Evolutionary conservation across 2,113 vertebrate genomes (phyloP).

Genomic region (Gnathonemus longibarbis): DNA sequence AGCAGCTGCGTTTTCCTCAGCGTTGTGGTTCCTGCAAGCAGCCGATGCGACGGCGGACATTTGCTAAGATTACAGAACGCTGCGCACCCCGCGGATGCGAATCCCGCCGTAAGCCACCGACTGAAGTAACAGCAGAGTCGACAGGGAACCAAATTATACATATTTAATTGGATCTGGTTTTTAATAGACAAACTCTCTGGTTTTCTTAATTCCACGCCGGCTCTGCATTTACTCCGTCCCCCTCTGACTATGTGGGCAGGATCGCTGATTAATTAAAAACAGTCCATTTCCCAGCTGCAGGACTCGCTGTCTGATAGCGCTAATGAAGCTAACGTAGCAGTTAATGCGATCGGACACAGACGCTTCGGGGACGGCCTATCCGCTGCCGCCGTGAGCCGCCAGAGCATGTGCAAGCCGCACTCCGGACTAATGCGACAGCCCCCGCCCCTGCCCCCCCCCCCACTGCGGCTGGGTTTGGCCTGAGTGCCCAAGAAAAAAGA

Average conservation of each 20-base stretch:
- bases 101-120: background rate
- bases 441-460: constrained; percentile 14
- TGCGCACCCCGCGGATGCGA: background rate
- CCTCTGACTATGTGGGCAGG: constrained; percentile 49
- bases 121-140: background rate
- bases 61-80: background rate
- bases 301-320: constrained; percentile 60
- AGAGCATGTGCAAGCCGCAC: constrained; percentile 37
- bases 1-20: background rate
- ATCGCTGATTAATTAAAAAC: constrained; percentile 59
- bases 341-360: constrained; percentile 75
- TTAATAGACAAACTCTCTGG: background rate
- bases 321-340: constrained; percentile 76
- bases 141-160: background rate
- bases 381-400: constrained; percentile 30
- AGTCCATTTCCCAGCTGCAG: constrained; percentile 68
- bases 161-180: constrained; percentile 14
- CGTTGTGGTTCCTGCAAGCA: background rate
- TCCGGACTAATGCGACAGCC: constrained; percentile 44
- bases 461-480: background rate
- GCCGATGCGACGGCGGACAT: background rate
- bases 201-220: background rate
- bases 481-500: background rate
- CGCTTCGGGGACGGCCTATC: constrained; percentile 54
- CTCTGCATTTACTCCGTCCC: constrained; percentile 43